Base-by-base conservation (phyloP, 2,113 vertebrate genomes). In the Gavia stellata region DNA sequence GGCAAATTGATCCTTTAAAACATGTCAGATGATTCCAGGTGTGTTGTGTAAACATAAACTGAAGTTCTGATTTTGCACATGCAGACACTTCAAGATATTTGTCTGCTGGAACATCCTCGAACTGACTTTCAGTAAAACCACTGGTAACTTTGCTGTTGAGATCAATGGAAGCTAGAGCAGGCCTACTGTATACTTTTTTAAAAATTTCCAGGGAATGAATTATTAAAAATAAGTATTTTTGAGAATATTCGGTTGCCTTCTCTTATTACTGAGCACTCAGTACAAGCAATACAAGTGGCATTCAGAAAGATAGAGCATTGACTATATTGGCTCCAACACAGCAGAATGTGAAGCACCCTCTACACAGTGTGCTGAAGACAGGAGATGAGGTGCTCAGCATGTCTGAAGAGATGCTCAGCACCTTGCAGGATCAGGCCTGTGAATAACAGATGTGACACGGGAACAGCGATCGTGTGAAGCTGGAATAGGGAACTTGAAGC, bases 331-430 rank as follows among this genome's bases (percentile, higher is more conserved):
- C n/a, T 80, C 34, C 59, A 77, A 20, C 23, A 12, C 12, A 61
- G 59, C 36, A 75, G 67, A 75, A 23, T 49, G 58, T 53, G 85
- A 66, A 90, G 58, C 53, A 47, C 38, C 12, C 16, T 81, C 33
- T 59, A 53, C 50, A 34, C 53, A 58, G 9, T n/a, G 23, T 20
- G 21, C 9, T 61, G 25, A 55, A 84, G 33, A 42, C 68, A 62
- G 23, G 28, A 81, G 77, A 45, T 42, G 17, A 84, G 72, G 6
- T 78, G 50, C 59, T 79, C 11, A 89, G 47, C 34, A 21, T 4
- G 7, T 36, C 40, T 79, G 73, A 90, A 68, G 87, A 75, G 84
- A 21, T 77, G 49, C 67, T 96, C 33, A 62, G 74, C 62, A 58
- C 21, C 58, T 68, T 95, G 58, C 63, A 88, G 85, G 33, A 83